Evolutionary conservation across 2,888 invertebrate species (phyloP), one percentile per base, ranked within the genome.

Genomic region (Platycnemis pennipes): DNA sequence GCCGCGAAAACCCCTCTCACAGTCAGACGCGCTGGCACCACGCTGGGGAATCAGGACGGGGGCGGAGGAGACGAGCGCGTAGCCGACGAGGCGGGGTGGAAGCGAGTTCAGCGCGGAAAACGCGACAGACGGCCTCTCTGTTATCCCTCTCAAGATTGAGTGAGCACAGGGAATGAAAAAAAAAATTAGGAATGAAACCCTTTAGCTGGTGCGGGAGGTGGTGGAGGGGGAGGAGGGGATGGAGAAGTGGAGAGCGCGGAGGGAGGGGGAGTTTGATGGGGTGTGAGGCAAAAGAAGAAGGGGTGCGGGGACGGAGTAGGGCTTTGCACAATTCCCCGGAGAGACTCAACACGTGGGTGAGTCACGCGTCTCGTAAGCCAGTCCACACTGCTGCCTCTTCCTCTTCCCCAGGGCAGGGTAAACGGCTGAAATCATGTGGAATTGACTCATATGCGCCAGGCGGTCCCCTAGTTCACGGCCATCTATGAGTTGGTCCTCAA

Each of bases 271-370:
- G n/a, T n/a, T n/a, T n/a, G n/a, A n/a, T n/a, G n/a, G n/a, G n/a
- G n/a, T n/a, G n/a, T n/a, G n/a, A n/a, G 44, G 63, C 44, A 56
- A 89, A 56, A 56, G 89, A 42, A 37, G 89, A 49, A 53, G 13
- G 31, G 49, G 88, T 4, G 44, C 4, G 49, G 49, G 19, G 42
- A n/a, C 13, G 77, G 44, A 69, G 91, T 22, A 5, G 69, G 44
- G 19, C 22, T 37, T 37, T 19, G 46, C n/a, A 5, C n/a, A n/a
- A n/a, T 11, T 37, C 37, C 77, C 8, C 8, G 26, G 87, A 37
- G 56, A 44, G 87, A n/a, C 91, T 91, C 91, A 91, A 91, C 91
- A 91, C 91, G 91, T 91, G 91, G 91, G 91, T 91, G 91, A 91
- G 91, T 91, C 91, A 91, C 91, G 44, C 91, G 91, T 63, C 77